Base-by-base conservation (phyloP, 1,140 invertebrate genomes). In the Uloborus diversus region DNA sequence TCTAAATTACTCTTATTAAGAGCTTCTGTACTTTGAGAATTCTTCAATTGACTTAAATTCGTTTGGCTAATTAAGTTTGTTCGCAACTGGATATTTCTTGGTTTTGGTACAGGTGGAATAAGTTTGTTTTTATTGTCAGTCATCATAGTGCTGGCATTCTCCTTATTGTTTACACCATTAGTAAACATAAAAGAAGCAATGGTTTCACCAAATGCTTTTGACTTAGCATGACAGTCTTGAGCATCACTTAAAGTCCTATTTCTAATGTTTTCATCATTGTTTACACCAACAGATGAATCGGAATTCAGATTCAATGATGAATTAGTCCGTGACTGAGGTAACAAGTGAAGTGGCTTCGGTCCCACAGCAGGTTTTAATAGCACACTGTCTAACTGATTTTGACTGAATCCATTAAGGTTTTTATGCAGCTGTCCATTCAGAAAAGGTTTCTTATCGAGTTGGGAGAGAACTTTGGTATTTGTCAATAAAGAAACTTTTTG, bases 141-240 rank as follows among this genome's bases (percentile, higher is more conserved):
- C 13, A 14, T 7, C n/a, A 27, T 17, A 4, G 28, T 13, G n/a
- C 23, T 27, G n/a, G 2, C n/a, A 20, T 65, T 17, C 11, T 47
- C 13, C 11, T 78, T 53, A 5, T 65, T 33, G 11, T 51, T 17
- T 20, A 37, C 27, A 4, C 53, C 53, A 35, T 79, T 69, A 13
- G 64, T 14, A 23, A 79, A 79, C 76, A 79, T 79, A 28, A 79
- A 79, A 4, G 76, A 79, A 23, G 76, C 76, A n/a, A 79, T 69
- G 11, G 76, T 69, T 33, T 69, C 64, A 4, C 51, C 75, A 25
- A 68, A 64, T 5, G 53, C 76, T 13, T 68, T 79, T 4, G 51
- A 59, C 23, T 65, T 66, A 0, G 42, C 62, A 4, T 56, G 47
- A 13, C 42, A 66, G 4, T 23, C 35, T 4, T 42, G 27, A 4